phyloP scores from a whole-genome alignment of 2,113 vertebrate genomes.

The Mystacornis crossleyi region DNA sequence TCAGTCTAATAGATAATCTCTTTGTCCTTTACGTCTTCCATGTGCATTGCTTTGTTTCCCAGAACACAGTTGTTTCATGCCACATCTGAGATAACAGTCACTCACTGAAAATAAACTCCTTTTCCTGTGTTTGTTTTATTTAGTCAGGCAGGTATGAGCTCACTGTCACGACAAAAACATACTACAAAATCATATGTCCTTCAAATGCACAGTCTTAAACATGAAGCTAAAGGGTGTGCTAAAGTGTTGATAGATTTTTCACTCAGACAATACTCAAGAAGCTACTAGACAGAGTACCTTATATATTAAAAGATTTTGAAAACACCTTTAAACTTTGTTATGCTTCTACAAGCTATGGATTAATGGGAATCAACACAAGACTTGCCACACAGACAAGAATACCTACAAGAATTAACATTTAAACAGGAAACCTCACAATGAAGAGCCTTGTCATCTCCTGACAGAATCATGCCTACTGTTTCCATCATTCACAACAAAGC shows the following conservation, averaged over 20 bases:
- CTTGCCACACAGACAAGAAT: neutral
- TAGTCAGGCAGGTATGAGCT: neutral
- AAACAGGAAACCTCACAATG: neutral
- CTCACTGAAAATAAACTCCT: neutral
- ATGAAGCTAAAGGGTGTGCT: neutral
- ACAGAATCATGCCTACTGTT: neutral
- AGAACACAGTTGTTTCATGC: neutral
- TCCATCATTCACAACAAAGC: neutral
- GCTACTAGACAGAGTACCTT: neutral
- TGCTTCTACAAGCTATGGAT: neutral
- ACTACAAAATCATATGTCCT: neutral
- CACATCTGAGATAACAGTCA: neutral
- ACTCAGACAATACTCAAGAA: neutral
- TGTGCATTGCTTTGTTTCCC: neutral
- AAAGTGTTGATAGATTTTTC: neutral
- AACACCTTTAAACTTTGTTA: neutral
- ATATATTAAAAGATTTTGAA: neutral
- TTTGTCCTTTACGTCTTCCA: neutral
- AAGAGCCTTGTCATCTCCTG: neutral
- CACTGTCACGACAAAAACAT: neutral
- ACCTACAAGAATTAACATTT: neutral
- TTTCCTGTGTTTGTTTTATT: neutral
- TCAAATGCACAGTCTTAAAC: neutral
- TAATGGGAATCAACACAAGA: neutral
- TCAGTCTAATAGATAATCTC: neutral